Evolutionary conservation across 2,797 vertebrate genomes (phyloP).

Genomic region (Chanos chanos): DNA sequence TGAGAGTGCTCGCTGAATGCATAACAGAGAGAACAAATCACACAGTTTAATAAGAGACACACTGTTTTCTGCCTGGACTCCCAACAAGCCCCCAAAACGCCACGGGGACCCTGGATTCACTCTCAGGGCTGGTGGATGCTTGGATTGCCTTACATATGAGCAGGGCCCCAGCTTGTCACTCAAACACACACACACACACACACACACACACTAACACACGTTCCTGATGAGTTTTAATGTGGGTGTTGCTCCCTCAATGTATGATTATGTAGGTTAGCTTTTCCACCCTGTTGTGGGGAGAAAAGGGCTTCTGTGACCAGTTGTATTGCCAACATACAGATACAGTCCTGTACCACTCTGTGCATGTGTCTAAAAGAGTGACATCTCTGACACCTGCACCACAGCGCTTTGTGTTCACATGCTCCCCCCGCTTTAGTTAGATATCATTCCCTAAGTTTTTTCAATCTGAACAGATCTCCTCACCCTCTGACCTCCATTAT

Average conservation of each 20-base stretch:
- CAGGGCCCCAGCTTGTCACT: constrained; percentile 53
- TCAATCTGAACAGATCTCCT: too few species aligned
- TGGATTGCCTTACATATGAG: constrained; percentile 44
- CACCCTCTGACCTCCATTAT: too few species aligned
- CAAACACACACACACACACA: constrained; percentile 62
- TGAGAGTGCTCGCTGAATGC: constrained; percentile 43
- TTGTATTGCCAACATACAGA: too few species aligned
- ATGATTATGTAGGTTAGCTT: constrained; percentile 69
- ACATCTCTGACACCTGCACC: too few species aligned
- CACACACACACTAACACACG: constrained; percentile 56
- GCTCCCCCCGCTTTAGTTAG: too few species aligned
- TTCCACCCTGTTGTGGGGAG: constrained; percentile 48
- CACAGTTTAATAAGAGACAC: constrained; percentile 67
- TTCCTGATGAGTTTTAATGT: constrained; percentile 68
- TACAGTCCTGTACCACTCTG: too few species aligned
- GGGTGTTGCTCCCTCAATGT: constrained; percentile 52
- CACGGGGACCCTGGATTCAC: too few species aligned
- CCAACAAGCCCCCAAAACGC: too few species aligned
- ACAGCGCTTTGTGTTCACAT: too few species aligned
- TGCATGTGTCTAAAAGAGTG: too few species aligned
- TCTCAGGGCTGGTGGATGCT: background rate
- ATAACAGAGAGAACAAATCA: constrained; percentile 65
- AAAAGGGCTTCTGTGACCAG: constrained; percentile 55
- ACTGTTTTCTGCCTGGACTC: constrained; percentile 42
- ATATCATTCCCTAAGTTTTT: too few species aligned